Percentiles rank a stretch among this genome's conserved stretches.
These are phyloP conservation scores for Scaptomyza caliginosa DNA, from an alignment of 2,888 invertebrate genomes.

Conservation along the genomic window DNA sequence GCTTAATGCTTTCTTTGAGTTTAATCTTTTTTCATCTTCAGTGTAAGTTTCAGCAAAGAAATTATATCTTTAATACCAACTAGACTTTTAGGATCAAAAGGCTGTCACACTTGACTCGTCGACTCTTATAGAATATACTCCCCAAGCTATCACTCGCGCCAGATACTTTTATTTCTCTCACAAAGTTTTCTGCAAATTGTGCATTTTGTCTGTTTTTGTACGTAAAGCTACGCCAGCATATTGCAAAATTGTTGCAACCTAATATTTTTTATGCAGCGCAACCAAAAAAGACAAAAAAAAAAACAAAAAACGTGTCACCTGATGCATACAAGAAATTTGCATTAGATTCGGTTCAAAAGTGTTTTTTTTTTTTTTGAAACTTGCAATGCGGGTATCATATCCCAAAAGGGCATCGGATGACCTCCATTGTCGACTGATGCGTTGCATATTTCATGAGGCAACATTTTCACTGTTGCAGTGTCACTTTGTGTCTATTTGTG, in stretches of 20 bases:
- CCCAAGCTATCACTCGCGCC: not conserved
- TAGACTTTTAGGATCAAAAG: no score
- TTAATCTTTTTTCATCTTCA: no score
- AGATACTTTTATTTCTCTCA: not conserved
- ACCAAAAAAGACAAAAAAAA: conserved; percentile 1
- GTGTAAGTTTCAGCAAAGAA: no score
- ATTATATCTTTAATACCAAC: no score
- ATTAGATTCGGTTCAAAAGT: not conserved
- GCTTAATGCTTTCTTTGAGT: no score
- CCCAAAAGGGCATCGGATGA: conserved; percentile 15
- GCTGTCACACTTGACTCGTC: no score
- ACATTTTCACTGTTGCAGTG: not conserved
- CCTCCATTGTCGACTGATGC: conserved; percentile 32
- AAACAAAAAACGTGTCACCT: conserved; percentile 24
- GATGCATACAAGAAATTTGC: conserved; percentile 21
- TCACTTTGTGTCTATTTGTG: not conserved
- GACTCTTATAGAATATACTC: not conserved
- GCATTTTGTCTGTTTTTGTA: conserved; percentile 13
- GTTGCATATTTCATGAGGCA: conserved; percentile 37
- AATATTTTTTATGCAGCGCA: conserved; percentile 22
- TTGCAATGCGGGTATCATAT: conserved; percentile 13
- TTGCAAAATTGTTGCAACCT: conserved; percentile 38
- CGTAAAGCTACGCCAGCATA: conserved; percentile 11
- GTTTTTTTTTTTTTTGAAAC: not conserved
- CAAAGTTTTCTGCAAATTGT: not conserved